Percentiles rank a stretch among this genome's conserved stretches.
These are phyloP conservation scores for Lamprologus sp. DNA, from an alignment of 2,113 vertebrate genomes.

Conservation along the genomic window DNA sequence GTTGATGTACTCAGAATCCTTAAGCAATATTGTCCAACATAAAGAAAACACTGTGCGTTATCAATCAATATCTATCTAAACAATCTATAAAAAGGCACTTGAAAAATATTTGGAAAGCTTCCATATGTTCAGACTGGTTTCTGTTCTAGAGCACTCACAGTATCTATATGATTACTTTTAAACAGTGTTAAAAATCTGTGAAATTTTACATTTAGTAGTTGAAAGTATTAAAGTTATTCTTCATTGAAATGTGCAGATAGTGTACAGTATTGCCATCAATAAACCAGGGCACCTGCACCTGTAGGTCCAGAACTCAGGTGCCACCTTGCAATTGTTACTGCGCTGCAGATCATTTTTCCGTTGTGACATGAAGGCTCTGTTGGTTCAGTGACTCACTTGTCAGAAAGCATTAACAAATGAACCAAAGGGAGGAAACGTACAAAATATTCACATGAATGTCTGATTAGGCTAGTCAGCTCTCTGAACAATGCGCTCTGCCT, in stretches of 20 bases:
- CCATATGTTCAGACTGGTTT: not conserved
- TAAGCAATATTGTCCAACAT: not conserved
- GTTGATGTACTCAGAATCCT: not conserved
- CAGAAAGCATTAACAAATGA: not conserved
- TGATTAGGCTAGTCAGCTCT: not conserved
- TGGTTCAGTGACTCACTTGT: constrained; percentile 31
- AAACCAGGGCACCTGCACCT: not conserved
- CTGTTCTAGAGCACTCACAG: not conserved
- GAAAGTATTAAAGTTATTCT: not conserved
- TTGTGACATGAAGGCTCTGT: constrained; percentile 21
- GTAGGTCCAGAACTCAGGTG: not conserved
- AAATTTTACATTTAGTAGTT: not conserved
- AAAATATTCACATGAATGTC: not conserved
- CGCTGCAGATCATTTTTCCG: not conserved
- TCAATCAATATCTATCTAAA: not conserved
- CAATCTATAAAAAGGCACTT: not conserved
- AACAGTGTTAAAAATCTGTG: not conserved
- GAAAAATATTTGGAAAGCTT: not conserved
- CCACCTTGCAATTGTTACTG: not conserved
- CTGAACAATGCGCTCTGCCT: not conserved
- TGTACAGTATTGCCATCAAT: constrained; percentile 9
- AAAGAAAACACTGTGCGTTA: not conserved
- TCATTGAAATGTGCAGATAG: not conserved
- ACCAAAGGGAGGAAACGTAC: not conserved
- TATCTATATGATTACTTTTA: not conserved